Conservation (phyloP, 2,797 vertebrate genomes). For the Lophius americanus region DNA sequence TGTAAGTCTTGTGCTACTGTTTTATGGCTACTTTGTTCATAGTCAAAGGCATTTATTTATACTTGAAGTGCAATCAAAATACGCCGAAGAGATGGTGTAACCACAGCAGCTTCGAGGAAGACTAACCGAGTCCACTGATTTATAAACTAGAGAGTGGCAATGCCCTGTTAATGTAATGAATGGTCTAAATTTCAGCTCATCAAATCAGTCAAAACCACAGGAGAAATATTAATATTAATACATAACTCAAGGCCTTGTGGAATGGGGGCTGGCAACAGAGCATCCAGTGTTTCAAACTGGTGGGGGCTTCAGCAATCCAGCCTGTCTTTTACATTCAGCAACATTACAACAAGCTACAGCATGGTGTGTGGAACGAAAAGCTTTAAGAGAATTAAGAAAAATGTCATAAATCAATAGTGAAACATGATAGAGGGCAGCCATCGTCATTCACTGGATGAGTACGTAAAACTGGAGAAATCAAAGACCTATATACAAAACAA, state of each 20-base stretch:
- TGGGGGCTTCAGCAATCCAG: constrained; percentile 54
- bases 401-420: constrained; percentile 62
- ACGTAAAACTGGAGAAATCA: constrained; percentile 58
- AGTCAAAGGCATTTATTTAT: constrained; percentile 79
- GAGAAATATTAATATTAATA: not conserved
- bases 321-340: constrained; percentile 60
- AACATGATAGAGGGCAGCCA: constrained; percentile 64
- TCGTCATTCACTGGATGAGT: constrained; percentile 76
- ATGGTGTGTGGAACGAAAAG: constrained; percentile 49
- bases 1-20: constrained; percentile 68
- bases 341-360: constrained; percentile 59
- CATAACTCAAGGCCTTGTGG: constrained; percentile 31
- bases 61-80: constrained; percentile 82
- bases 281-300: constrained; percentile 66
- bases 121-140: constrained; percentile 69
- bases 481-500: constrained; percentile 77
- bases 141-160: constrained; percentile 59
- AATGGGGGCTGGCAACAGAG: constrained; percentile 43
- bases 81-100: constrained; percentile 59
- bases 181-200: constrained; percentile 47
- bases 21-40: constrained; percentile 79
- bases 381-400: constrained; percentile 67
- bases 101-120: constrained; percentile 76
- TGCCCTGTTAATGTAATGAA: constrained; percentile 64
- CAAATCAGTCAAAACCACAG: constrained; percentile 33